Base-by-base conservation (phyloP, 2,888 invertebrate genomes). In the Melieria omissa region DNA sequence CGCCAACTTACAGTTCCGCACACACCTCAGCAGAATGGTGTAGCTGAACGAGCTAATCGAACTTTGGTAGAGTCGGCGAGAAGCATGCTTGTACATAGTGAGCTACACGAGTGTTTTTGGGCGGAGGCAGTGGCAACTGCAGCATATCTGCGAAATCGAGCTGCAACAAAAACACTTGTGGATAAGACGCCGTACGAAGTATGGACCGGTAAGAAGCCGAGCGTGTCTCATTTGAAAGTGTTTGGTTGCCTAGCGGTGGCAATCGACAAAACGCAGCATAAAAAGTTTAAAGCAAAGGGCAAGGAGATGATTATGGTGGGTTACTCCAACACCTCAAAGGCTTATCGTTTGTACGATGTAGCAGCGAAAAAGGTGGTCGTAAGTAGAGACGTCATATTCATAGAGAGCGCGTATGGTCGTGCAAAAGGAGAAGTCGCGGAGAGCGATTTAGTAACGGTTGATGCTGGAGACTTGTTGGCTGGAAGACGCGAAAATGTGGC, bases 1-100 rank as follows among this genome's bases (percentile, higher is more conserved):
- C 16, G 42, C 7, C 41, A 60, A 41, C 42, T 60, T 6, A 60
- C 29, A 0, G 65, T 78, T 58, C 77, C 80, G 7, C 77, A 79
- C 68, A 60, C 60, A 41, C 60, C 60, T 10, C 60, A 60, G 41
- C 60, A 60, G n/a, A 55, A 55, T 14, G 57, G 57, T 10, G 57
- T 55, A 4, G 57, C 57, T 10, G 57, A 55, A 14, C 16, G 57
- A 8, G 16, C 14, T 8, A 55, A 55, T 14, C 9, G 57, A 14
- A 55, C 57, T 55, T 55, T 10, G 57, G 57, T 55, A 14, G 57
- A 55, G 3, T n/a, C 14, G 57, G 57, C 57, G 8, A 10, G 57
- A 14, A n/a, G 57, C 16, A 55, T n/a, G 57, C 16, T n/a, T n/a
- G 16, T 14, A n/a, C 57, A 55, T 14, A n/a, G n/a, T 55, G 57